These are phyloP conservation scores for Pangasius sanitwongsei DNA, from an alignment of 2,797 vertebrate species.

Conservation along the genomic window DNA sequence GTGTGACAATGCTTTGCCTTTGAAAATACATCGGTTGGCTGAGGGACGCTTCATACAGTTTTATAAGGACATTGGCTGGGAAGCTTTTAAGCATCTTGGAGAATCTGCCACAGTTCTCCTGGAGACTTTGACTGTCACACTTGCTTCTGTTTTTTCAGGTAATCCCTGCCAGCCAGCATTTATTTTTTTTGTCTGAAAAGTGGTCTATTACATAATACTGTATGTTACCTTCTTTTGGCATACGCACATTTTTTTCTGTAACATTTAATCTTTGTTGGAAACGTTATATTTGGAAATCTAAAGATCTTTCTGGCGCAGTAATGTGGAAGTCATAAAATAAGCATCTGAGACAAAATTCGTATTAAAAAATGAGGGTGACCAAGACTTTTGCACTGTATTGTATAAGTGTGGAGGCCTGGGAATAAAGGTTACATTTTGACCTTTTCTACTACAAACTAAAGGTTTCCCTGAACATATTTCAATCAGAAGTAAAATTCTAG, in stretches of 20 bases:
- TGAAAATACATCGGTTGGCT: background rate
- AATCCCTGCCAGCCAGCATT: background rate
- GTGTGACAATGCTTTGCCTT: background rate
- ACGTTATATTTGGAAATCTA: background rate
- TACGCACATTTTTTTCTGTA: background rate
- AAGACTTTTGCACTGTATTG: background rate
- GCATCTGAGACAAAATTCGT: background rate
- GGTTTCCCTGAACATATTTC: too few relatives aligned
- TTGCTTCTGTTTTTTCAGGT: background rate
- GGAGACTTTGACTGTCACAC: background rate
- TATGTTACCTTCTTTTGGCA: background rate
- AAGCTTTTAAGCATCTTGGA: background rate
- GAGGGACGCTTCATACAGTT: background rate
- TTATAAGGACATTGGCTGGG: background rate
- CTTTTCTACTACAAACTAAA: too few relatives aligned
- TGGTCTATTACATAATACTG: background rate
- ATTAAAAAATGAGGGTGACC: background rate
- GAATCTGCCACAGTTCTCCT: background rate
- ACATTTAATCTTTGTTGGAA: background rate
- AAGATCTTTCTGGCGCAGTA: background rate
- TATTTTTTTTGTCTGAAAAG: background rate
- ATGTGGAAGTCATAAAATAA: background rate
- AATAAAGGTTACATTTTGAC: background rate
- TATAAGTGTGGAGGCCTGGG: background rate
- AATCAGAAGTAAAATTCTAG: background rate